These are phyloP conservation scores for Sycophaga agraensis DNA, from an alignment of 1,140 invertebrate species.

Conservation along the genomic window DNA sequence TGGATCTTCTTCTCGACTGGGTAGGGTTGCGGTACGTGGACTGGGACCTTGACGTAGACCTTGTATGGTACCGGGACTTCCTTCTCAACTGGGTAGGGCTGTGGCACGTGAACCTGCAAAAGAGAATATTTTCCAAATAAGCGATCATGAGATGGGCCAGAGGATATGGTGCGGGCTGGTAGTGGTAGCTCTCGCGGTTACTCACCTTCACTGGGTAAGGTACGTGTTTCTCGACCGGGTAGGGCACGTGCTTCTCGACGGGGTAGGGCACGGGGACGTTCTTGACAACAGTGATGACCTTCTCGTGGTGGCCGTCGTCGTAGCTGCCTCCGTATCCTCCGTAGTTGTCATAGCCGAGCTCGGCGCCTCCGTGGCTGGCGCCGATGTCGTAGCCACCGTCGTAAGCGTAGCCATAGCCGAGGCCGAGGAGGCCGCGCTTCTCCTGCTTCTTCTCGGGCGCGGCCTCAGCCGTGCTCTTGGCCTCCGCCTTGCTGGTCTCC, in stretches of 20 bases:
- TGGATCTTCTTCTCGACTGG: slow-evolving; percentile 69
- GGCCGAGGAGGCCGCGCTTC: slow-evolving; percentile 62
- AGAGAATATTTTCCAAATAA: slow-evolving; percentile 24
- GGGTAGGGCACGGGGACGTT: slow-evolving; percentile 68
- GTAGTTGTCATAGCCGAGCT: slow-evolving; percentile 26
- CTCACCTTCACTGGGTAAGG: slow-evolving; percentile 66
- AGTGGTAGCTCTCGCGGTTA: no score
- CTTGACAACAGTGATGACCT: slow-evolving; percentile 72
- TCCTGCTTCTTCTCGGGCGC: slow-evolving; percentile 65
- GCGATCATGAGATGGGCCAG: no score
- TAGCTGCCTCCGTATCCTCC: slow-evolving; percentile 50
- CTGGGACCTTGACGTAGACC: slow-evolving; percentile 68
- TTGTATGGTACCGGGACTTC: slow-evolving; percentile 69
- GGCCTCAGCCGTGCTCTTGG: slow-evolving; percentile 46
- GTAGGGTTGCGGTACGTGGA: slow-evolving; percentile 69
- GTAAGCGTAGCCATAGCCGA: slow-evolving; percentile 64
- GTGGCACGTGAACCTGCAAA: slow-evolving; percentile 64
- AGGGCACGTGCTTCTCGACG: slow-evolving; percentile 63
- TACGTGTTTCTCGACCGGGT: slow-evolving; percentile 67
- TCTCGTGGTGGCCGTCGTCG: slow-evolving; percentile 60
- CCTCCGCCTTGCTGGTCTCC: slow-evolving; percentile 60
- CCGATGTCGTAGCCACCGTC: slow-evolving; percentile 62
- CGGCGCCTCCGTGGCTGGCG: slow-evolving; percentile 20
- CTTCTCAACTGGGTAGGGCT: slow-evolving; percentile 69
- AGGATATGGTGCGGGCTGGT: no score